Base-by-base conservation (phyloP, 2,113 vertebrate species). In the Misgurnus anguillicaudatus region DNA sequence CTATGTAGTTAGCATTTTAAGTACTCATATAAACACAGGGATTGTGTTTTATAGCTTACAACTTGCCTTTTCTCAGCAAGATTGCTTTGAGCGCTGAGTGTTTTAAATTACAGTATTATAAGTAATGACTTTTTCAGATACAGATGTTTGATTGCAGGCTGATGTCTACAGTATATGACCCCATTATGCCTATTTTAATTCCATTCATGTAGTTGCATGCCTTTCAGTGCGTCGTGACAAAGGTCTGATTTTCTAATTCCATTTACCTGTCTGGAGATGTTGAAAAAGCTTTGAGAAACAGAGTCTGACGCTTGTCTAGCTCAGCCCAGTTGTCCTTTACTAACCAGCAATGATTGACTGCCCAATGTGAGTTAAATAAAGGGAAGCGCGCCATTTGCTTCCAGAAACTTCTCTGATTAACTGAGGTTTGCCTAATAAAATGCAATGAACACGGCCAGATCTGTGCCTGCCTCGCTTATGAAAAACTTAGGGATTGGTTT, bases 221-320 rank as follows among this genome's bases (percentile, higher is more conserved):
- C 70, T 38, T 60, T 53, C 80, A 68, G 62, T 51, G 76, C 77
- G 78, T 64, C 69, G 82, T 83, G 78, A 76, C 84, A 21, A 75
- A 80, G 45, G 53, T 88, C 78, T 87, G 38, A 61, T 75, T 31
- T 31, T 65, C 36, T 79, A 87, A 90, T 87, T 90, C 63, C 82
- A 88, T 90, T 89, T 85, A 82, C 67, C 81, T 85, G 84, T 78
- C 80, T 88, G 69, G 81, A 79, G 82, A 87, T 88, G 85, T 78
- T 86, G 87, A 84, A 78, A 67, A 61, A 70, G 36, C 77, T 77
- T 82, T 63, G 80, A 76, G 83, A 60, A 70, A 72, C 75, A 84
- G 75, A 19, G 85, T 85, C 42, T 85, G 83, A 82, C 7, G 4
- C 41, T n/a, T 58, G 64, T 78, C 9, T 53, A 55, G 75, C 73